A percentile compares a stretch with the other conserved stretches of the same genome.
phyloP scores from a whole-genome alignment of 2,888 invertebrate species.

The Sisyra nigra region DNA sequence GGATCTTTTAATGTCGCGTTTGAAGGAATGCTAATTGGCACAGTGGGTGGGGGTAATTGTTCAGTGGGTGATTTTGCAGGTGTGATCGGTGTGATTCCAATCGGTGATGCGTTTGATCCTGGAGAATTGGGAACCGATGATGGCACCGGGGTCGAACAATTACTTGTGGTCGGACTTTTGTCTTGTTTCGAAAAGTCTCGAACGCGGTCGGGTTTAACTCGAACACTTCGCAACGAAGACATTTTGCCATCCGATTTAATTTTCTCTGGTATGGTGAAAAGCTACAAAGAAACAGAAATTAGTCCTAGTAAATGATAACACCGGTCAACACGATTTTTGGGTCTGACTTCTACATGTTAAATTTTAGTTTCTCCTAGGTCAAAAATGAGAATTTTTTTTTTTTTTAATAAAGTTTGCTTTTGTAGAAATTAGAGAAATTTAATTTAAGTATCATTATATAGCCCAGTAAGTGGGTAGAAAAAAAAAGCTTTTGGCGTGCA shows the following conservation, averaged over 20 bases:
- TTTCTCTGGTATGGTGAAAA: slow-evolving; percentile 23
- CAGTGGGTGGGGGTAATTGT: slow-evolving; percentile 18
- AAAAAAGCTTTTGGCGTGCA: too few relatives aligned
- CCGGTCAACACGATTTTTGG: too few relatives aligned
- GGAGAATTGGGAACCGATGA: slow-evolving; percentile 15
- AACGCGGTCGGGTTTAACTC: slow-evolving; percentile 44
- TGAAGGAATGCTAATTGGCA: slow-evolving; percentile 21
- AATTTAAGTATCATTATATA: too few relatives aligned
- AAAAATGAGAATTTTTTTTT: too few relatives aligned
- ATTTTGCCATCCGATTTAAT: slow-evolving; percentile 28
- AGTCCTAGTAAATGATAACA: not conserved
- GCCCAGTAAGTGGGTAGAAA: too few relatives aligned
- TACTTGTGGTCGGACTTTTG: slow-evolving; percentile 13
- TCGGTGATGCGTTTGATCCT: slow-evolving; percentile 13
- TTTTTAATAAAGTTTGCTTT: too few relatives aligned
- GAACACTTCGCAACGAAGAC: slow-evolving; percentile 41
- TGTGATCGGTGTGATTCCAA: slow-evolving; percentile 16
- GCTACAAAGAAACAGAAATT: slow-evolving; percentile 17
- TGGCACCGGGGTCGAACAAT: slow-evolving; percentile 19
- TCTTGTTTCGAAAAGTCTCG: slow-evolving; percentile 17
- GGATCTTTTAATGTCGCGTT: slow-evolving; percentile 20
- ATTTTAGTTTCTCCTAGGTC: too few relatives aligned
- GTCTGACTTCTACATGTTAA: too few relatives aligned
- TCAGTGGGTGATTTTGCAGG: slow-evolving; percentile 28
- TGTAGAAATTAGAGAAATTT: too few relatives aligned